phyloP scores from a whole-genome alignment of 2,113 vertebrate genomes.

The Antennarius striatus region DNA sequence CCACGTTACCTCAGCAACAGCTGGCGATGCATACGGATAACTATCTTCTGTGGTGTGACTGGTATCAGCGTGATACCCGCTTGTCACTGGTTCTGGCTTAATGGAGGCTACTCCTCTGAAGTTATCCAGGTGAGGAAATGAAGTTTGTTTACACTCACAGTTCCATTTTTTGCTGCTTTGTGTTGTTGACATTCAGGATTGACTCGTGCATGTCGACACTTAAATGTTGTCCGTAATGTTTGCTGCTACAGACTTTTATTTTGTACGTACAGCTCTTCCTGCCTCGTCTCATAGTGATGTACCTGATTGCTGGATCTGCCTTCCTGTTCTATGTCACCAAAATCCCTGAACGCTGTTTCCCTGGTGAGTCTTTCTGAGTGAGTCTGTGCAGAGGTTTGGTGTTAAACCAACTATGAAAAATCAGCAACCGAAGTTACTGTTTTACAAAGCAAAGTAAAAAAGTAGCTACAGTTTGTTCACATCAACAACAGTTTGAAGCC shows the following conservation, averaged over 20 bases:
- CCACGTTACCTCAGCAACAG: constrained; percentile 93
- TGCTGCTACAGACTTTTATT: background rate
- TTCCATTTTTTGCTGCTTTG: background rate
- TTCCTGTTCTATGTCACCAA: constrained; percentile 98
- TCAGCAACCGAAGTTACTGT: too few relatives aligned
- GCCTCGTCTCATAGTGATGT: constrained; percentile 95
- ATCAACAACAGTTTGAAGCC: too few relatives aligned
- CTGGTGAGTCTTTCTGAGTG: constrained; percentile 84
- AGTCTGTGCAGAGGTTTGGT: background rate
- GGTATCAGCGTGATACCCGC: constrained; percentile 91
- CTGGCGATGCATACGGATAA: constrained; percentile 87
- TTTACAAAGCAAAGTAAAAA: too few relatives aligned
- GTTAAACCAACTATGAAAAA: too few relatives aligned
- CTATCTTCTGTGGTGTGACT: constrained; percentile 91
- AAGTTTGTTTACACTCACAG: background rate
- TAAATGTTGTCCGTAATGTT: too few relatives aligned
- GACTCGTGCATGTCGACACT: too few relatives aligned
- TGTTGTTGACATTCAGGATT: background rate
- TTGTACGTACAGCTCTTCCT: constrained; percentile 85
- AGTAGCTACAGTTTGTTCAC: too few relatives aligned
- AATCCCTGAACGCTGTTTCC: constrained; percentile 96
- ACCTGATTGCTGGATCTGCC: constrained; percentile 90
- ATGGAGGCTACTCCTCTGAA: constrained; percentile 84
- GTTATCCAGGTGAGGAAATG: constrained; percentile 86
- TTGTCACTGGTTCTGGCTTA: constrained; percentile 95